phyloP scores from a whole-genome alignment of 1,140 invertebrate species.

The Solen grandis region DNA sequence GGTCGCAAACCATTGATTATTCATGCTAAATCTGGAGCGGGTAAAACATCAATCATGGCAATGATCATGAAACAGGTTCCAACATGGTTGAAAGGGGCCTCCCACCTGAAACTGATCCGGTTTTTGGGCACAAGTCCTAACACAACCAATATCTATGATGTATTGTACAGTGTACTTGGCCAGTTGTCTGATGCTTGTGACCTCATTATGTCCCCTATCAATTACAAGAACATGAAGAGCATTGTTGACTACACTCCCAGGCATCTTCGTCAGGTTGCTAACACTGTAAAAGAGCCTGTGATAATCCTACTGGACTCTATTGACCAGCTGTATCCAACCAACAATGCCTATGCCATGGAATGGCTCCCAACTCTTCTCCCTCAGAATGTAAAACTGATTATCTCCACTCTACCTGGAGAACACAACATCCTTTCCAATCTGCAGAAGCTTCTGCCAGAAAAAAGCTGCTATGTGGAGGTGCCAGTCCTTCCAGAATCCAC shows the following conservation, averaged over 20 bases:
- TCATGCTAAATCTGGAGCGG: constrained; percentile 68
- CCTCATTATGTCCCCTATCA: constrained; percentile 64
- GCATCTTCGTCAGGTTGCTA: constrained; percentile 63
- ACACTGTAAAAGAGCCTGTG: constrained; percentile 66
- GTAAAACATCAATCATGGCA: constrained; percentile 72
- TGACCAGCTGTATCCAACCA: constrained; percentile 73
- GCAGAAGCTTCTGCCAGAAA: constrained; percentile 61
- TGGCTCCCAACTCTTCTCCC: constrained; percentile 77
- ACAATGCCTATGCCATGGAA: constrained; percentile 71
- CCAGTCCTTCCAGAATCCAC: constrained; percentile 63
- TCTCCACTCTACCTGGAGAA: constrained; percentile 82
- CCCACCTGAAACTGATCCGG: constrained; percentile 62
- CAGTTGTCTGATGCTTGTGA: constrained; percentile 67
- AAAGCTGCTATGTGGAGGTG: constrained; percentile 64
- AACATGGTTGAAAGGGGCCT: constrained; percentile 62
- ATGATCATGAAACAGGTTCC: constrained; percentile 64
- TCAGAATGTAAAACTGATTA: constrained; percentile 85
- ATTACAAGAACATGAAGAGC: constrained; percentile 64
- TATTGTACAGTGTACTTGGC: constrained; percentile 64
- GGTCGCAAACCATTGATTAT: constrained; percentile 67
- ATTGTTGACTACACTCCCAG: constrained; percentile 66
- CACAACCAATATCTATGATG: constrained; percentile 62
- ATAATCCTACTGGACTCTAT: constrained; percentile 79
- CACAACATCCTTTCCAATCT: constrained; percentile 73
- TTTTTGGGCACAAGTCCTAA: constrained; percentile 71